Evolutionary conservation across 2,113 vertebrate species (phyloP).

Genomic region (Gobiocypris rarus): DNA sequence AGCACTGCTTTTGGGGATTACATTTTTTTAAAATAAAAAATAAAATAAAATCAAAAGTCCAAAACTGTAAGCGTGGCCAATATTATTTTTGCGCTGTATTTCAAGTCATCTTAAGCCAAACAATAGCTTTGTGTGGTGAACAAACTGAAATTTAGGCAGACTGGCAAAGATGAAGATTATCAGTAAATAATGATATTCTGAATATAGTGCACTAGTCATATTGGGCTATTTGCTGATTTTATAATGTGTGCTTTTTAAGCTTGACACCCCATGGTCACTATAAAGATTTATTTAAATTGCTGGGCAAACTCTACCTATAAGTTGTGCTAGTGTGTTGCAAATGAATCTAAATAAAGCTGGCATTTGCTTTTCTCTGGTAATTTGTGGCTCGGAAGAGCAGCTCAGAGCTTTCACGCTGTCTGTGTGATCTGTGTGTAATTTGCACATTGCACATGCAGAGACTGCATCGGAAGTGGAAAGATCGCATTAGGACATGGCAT

Average conservation of each 20-base stretch:
- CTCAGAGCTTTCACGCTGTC: not conserved
- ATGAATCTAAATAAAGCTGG: not conserved
- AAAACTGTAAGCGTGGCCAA: not conserved
- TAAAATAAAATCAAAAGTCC: no score
- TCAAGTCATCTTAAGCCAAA: not conserved
- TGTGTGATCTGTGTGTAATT: not conserved
- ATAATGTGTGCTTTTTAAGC: not conserved
- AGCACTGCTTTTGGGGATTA: no score
- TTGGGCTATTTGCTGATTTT: not conserved
- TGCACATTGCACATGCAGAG: not conserved
- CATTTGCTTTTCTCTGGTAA: not conserved
- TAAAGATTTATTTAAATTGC: not conserved
- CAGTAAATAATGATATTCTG: not conserved
- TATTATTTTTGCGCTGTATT: not conserved
- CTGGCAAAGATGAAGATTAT: not conserved
- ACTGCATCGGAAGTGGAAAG: conserved; percentile 24
- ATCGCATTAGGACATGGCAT: conserved; percentile 28
- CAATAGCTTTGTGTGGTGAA: not conserved
- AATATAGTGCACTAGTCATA: not conserved
- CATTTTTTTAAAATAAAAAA: no score
- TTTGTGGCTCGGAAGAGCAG: not conserved
- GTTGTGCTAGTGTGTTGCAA: not conserved
- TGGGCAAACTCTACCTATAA: not conserved
- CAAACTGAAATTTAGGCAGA: not conserved
- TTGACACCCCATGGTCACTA: not conserved